phyloP scores from a whole-genome alignment of 2,113 vertebrate genomes.

The Diadophis punctatus region DNA sequence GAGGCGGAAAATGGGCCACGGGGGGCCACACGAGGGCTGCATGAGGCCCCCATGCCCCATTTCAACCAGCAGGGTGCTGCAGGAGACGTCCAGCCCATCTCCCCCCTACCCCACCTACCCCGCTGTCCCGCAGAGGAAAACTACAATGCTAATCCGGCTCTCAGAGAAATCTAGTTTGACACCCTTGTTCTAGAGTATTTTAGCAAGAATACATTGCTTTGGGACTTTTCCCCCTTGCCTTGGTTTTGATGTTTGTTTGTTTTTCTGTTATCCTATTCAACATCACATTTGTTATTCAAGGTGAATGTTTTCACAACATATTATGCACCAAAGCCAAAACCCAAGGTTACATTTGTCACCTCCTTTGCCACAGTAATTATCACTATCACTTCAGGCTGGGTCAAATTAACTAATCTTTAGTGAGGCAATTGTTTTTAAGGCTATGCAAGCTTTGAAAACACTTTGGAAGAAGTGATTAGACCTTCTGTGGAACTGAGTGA shows the following conservation, averaged over 20 bases:
- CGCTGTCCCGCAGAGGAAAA: too few relatives aligned
- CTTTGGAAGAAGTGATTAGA: not conserved
- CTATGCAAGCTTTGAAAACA: not conserved
- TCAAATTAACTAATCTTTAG: not conserved
- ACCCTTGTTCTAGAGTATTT: not conserved
- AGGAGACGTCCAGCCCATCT: too few relatives aligned
- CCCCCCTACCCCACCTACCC: too few relatives aligned
- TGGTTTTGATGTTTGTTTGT: not conserved
- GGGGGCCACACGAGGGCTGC: too few relatives aligned
- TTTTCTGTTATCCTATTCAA: not conserved
- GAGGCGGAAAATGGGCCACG: too few relatives aligned
- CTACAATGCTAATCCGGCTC: too few relatives aligned
- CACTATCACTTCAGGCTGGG: not conserved
- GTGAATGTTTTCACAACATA: rapidly evolving
- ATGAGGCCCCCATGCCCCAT: too few relatives aligned
- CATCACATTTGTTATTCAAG: not conserved
- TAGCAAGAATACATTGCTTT: not conserved
- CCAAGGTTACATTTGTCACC: not conserved
- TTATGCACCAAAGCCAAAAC: not conserved
- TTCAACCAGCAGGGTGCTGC: too few relatives aligned
- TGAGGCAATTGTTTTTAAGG: not conserved
- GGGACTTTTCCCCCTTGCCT: not conserved
- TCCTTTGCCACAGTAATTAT: not conserved
- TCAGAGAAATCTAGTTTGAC: too few relatives aligned
- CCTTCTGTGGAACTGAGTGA: not conserved